These are phyloP conservation scores for Anomalospiza imberbis DNA, from an alignment of 2,797 vertebrate genomes.

Conservation along the genomic window DNA sequence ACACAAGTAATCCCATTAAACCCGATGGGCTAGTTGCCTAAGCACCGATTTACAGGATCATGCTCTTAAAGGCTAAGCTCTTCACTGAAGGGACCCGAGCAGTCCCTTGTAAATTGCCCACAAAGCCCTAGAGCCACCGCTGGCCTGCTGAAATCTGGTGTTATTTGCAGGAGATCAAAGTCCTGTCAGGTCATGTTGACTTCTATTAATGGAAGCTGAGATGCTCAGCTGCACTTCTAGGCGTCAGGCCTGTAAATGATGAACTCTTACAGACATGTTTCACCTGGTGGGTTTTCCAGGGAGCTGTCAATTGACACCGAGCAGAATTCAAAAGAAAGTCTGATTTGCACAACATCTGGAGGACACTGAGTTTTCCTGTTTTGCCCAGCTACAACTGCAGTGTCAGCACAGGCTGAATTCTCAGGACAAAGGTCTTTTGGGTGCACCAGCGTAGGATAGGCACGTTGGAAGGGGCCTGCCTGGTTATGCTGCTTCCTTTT, in stretches of 20 bases:
- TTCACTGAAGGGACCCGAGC: background rate
- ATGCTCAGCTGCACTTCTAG: background rate
- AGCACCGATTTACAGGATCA: constrained; percentile 46
- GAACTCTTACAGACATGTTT: background rate
- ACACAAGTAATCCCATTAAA: constrained; percentile 42
- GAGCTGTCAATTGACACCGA: background rate
- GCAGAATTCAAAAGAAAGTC: background rate
- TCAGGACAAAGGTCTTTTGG: background rate
- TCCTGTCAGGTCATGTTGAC: constrained; percentile 37
- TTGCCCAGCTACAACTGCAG: background rate
- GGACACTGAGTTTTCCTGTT: background rate
- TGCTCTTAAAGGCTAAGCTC: constrained; percentile 56
- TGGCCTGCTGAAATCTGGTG: background rate
- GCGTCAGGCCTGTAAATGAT: background rate
- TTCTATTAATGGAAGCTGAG: constrained; percentile 33
- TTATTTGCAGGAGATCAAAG: constrained; percentile 41
- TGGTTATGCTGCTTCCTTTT: constrained; percentile 5
- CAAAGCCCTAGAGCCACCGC: background rate
- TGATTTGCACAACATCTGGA: background rate
- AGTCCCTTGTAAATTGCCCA: background rate
- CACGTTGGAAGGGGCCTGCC: background rate
- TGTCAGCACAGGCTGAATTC: background rate
- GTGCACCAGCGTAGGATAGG: background rate
- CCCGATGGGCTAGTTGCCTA: constrained; percentile 40
- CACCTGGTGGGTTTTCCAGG: background rate